These are phyloP conservation scores for Dryomyza anilis DNA, from an alignment of 2,888 invertebrate species.

Conservation along the genomic window DNA sequence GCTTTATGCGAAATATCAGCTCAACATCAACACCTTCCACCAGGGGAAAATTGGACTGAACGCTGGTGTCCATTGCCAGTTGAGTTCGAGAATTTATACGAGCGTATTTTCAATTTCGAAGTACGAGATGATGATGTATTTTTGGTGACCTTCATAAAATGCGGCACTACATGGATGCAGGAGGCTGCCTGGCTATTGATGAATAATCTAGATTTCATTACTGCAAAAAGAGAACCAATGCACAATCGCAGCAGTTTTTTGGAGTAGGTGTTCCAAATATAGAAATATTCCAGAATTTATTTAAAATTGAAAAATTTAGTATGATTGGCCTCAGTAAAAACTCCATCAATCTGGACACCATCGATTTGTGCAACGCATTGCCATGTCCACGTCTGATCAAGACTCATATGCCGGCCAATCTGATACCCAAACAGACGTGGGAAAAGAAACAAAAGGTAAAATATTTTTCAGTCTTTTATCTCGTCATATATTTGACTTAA, in stretches of 20 bases:
- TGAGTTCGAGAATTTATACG: not conserved
- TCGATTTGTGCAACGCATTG: slow-evolving; percentile 26
- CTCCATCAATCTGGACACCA: too few species aligned
- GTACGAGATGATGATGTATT: slow-evolving; percentile 41
- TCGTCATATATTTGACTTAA: too few species aligned
- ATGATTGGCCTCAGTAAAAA: too few species aligned
- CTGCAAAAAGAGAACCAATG: slow-evolving; percentile 30
- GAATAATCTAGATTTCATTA: slow-evolving; percentile 40
- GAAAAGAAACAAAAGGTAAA: slow-evolving; percentile 36
- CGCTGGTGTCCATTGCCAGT: slow-evolving; percentile 36
- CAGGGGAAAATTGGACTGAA: slow-evolving; percentile 28
- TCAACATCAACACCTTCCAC: slow-evolving; percentile 27
- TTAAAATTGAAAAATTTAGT: too few species aligned
- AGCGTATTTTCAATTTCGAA: slow-evolving; percentile 35
- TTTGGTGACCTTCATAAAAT: slow-evolving; percentile 39
- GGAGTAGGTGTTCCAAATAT: too few species aligned
- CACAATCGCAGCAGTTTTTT: slow-evolving; percentile 24
- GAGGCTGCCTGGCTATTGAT: slow-evolving; percentile 42
- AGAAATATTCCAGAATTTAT: too few species aligned
- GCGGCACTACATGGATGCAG: slow-evolving; percentile 46
- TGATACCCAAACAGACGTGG: slow-evolving; percentile 40
- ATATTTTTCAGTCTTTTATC: not conserved
- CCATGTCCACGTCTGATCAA: slow-evolving; percentile 42
- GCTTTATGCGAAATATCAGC: slow-evolving; percentile 24
- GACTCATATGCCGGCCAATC: slow-evolving; percentile 41